Conservation (phyloP, 2,113 vertebrate genomes). For the Antennarius striatus region DNA sequence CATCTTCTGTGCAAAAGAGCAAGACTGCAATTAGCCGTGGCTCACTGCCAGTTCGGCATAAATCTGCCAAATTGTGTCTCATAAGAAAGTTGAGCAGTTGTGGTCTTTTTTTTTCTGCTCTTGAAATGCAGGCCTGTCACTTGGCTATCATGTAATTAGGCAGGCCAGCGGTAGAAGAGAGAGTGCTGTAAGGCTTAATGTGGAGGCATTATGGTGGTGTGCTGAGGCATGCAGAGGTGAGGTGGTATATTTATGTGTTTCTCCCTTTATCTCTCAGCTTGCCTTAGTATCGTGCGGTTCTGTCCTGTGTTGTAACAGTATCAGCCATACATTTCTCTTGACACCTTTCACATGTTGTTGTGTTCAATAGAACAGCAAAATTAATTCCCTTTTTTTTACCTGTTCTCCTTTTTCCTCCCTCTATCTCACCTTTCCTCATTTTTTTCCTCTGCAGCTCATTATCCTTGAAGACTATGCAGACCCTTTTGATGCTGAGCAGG, state of each 20-base stretch:
- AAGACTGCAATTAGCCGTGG: slow-evolving; percentile 77
- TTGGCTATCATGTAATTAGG: slow-evolving; percentile 68
- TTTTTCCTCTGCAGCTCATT: slow-evolving; percentile 79
- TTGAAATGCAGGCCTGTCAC: slow-evolving; percentile 69
- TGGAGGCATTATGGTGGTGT: slow-evolving; percentile 51
- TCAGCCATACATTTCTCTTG: slow-evolving; percentile 24
- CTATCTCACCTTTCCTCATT: slow-evolving; percentile 21
- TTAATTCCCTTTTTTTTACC: slow-evolving; percentile 4
- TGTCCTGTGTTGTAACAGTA: slow-evolving; percentile 16
- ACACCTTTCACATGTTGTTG: slow-evolving; percentile 4
- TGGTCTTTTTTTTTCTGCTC: slow-evolving; percentile 53
- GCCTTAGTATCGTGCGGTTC: slow-evolving; percentile 18
- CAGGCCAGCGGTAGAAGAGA: slow-evolving; percentile 54
- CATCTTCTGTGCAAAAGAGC: slow-evolving; percentile 66
- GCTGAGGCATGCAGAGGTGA: slow-evolving; percentile 43
- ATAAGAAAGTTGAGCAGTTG: slow-evolving; percentile 67
- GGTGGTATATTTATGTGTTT: slow-evolving; percentile 45
- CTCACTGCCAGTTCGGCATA: slow-evolving; percentile 61
- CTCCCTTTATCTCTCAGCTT: slow-evolving; percentile 30
- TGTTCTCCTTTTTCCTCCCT: slow-evolving; percentile 15
- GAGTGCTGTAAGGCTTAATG: slow-evolving; percentile 47
- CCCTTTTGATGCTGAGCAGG: slow-evolving; percentile 91
- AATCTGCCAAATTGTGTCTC: slow-evolving; percentile 72
- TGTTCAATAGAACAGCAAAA: slow-evolving; percentile 52
- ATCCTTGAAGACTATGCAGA: slow-evolving; percentile 97